Percentiles rank a stretch among this genome's conserved stretches.
These are phyloP conservation scores for Synergus umbraculus DNA, from an alignment of 2,888 invertebrate genomes.

Conservation along the genomic window DNA sequence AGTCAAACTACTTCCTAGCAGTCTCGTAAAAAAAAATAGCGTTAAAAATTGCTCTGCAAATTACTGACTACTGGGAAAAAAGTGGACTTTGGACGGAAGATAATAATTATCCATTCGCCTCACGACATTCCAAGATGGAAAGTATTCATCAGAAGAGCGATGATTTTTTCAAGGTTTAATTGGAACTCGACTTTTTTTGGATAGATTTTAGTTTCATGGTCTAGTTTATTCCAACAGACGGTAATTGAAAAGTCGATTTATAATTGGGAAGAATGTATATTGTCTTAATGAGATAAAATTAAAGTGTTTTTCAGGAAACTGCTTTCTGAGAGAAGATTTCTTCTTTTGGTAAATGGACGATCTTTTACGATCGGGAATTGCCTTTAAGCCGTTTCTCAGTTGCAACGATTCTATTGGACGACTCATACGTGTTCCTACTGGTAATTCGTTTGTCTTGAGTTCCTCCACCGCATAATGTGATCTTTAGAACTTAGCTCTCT, in stretches of 20 bases:
- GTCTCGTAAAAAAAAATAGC: constrained; percentile 31
- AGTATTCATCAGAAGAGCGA: constrained; percentile 10
- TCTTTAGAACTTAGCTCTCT: constrained; percentile 2
- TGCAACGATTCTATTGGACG: constrained; percentile 8
- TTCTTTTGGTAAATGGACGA: not conserved
- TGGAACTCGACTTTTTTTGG: constrained; percentile 11
- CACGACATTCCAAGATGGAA: constrained; percentile 18
- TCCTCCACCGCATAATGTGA: constrained; percentile 10
- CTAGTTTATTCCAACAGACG: not conserved
- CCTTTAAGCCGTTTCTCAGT: not conserved
- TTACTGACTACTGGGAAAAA: constrained; percentile 11
- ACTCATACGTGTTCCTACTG: not conserved
- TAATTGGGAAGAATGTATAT: not conserved
- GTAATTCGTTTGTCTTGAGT: constrained; percentile 26
- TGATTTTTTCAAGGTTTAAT: constrained; percentile 1
- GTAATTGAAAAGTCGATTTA: not conserved
- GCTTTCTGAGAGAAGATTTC: not conserved
- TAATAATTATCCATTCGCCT: constrained; percentile 30
- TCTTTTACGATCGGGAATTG: constrained; percentile 16
- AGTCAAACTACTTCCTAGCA: constrained; percentile 14
- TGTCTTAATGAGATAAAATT: not conserved
- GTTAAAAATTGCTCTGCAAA: constrained; percentile 25
- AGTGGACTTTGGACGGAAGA: constrained; percentile 30
- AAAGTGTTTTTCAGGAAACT: not conserved
- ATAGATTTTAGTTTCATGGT: not conserved